A percentile compares a stretch with the other conserved stretches of the same genome.
Evolutionary conservation across 1,140 invertebrate species (phyloP).

Genomic region (Eueides isabella): DNA sequence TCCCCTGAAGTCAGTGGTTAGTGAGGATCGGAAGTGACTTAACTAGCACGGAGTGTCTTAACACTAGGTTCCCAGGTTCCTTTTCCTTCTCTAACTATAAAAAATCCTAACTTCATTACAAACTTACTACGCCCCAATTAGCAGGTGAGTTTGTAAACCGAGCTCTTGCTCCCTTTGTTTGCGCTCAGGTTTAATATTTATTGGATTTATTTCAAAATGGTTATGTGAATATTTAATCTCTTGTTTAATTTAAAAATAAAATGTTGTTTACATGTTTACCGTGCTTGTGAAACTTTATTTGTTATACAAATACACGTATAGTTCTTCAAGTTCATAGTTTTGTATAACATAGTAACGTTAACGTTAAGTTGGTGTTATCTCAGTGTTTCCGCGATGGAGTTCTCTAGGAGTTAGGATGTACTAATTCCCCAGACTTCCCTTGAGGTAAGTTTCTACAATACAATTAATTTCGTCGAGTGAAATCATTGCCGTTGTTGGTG

Average conservation of each 20-base stretch:
- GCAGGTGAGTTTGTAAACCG: background rate
- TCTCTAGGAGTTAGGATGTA: conserved; percentile 14
- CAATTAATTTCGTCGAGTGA: conserved; percentile 16
- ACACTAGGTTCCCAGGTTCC: too few relatives aligned
- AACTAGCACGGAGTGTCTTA: too few relatives aligned
- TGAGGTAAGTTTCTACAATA: conserved; percentile 15
- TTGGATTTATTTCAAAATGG: conserved; percentile 8
- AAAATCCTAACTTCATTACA: background rate
- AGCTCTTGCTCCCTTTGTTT: conserved; percentile 3
- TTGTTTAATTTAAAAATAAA: background rate
- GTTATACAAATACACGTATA: background rate
- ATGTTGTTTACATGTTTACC: background rate
- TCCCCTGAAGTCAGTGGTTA: too few relatives aligned
- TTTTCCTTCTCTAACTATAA: too few relatives aligned
- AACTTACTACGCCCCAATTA: background rate
- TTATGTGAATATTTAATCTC: background rate
- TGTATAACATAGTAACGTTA: conserved; percentile 3
- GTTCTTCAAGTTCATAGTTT: background rate
- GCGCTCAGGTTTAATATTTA: background rate
- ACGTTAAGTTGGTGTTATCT: conserved; percentile 21
- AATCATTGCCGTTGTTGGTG: background rate
- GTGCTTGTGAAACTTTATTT: too few relatives aligned
- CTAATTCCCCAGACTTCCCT: conserved; percentile 17
- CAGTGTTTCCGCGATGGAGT: conserved; percentile 1
- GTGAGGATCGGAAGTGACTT: too few relatives aligned